Evolutionary conservation across 1,140 invertebrate species (phyloP), one percentile per base, ranked within the genome.

Genomic region (Danaus melanippus): DNA sequence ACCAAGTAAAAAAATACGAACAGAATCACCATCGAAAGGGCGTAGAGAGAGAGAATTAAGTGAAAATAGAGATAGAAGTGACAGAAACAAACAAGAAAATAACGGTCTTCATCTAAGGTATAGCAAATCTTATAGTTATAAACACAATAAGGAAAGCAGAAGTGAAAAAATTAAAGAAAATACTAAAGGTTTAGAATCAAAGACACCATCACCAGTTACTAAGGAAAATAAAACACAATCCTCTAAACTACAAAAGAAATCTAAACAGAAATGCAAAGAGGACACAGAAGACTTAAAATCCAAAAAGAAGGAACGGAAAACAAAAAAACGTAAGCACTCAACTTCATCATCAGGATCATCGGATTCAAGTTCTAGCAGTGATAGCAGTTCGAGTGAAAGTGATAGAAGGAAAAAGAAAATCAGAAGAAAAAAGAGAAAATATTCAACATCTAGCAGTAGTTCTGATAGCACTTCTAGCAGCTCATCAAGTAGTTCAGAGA

Each of bases 321-420:
- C 21, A 63, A 77, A 69, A 42, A 77, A 71, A 47, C 69, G 69
- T 49, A 77, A 80, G 63, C 60, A 47, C 7, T 83, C 80, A 32
- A 77, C 75, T 12, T 79, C 81, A 59, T 74, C 74, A 50, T 76
- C 78, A 42, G 76, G 78, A 32, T 76, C 79, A 21, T 76, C 80
- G 21, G 73, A 79, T 12, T 61, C 69, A 10, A 82, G 71, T 64
- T 71, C 80, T 7, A 79, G 67, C 56, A 81, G 76, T 65, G 74
- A 75, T 21, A 82, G 70, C 57, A 75, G 79, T 39, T 83, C 79
- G 11, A 78, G 78, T 69, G 78, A 76, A 11, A 66, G 66, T 49
- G 60, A 74, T 44, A 63, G 56, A 15, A 82, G 70, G 15, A 82
- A 66, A 54, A 86, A 70, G 17, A 69, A 57, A 57, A 46, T 55